These are phyloP conservation scores for Eupithecia pulchellata DNA, from an alignment of 2,888 invertebrate species.

Conservation along the genomic window DNA sequence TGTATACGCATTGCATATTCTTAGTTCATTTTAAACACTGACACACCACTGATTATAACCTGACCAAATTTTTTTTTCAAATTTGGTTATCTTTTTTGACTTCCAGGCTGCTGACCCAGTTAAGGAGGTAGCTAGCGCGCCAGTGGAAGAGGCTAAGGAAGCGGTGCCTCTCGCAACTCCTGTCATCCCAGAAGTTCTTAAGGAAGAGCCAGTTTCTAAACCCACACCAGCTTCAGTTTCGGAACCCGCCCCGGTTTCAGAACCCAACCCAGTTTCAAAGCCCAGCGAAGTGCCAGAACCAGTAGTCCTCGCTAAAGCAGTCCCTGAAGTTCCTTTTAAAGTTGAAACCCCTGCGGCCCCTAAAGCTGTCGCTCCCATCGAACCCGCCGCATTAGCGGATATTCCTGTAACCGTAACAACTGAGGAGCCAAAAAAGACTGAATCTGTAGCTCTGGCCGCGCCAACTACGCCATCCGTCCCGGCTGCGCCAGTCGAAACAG, in stretches of 20 bases:
- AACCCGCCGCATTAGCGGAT: conserved; percentile 41
- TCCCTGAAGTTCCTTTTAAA: conserved; percentile 37
- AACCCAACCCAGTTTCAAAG: conserved; percentile 19
- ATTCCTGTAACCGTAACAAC: conserved; percentile 40
- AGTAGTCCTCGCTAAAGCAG: conserved; percentile 36
- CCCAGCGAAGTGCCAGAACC: conserved; percentile 42
- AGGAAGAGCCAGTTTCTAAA: conserved; percentile 32
- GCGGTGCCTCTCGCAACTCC: conserved; percentile 41
- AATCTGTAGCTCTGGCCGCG: conserved; percentile 27
- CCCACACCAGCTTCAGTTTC: conserved; percentile 35
- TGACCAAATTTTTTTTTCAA: neutral
- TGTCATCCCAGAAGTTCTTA: conserved; percentile 36
- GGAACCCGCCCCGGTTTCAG: conserved; percentile 42
- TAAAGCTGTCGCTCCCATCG: conserved; percentile 36
- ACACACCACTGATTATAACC: too few species aligned
- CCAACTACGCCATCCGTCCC: conserved; percentile 30
- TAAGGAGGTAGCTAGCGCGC: conserved; percentile 38
- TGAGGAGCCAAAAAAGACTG: conserved; percentile 34
- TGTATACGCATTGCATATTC: neutral
- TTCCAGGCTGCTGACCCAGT: conserved; percentile 42
- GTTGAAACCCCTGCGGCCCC: conserved; percentile 21
- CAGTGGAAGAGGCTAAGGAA: conserved; percentile 54
- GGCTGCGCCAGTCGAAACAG: conserved; percentile 18
- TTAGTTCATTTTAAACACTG: neutral
- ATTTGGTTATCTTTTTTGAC: neutral